These are phyloP conservation scores for Fabriciana adippe DNA, from an alignment of 2,888 invertebrate species.

Conservation along the genomic window DNA sequence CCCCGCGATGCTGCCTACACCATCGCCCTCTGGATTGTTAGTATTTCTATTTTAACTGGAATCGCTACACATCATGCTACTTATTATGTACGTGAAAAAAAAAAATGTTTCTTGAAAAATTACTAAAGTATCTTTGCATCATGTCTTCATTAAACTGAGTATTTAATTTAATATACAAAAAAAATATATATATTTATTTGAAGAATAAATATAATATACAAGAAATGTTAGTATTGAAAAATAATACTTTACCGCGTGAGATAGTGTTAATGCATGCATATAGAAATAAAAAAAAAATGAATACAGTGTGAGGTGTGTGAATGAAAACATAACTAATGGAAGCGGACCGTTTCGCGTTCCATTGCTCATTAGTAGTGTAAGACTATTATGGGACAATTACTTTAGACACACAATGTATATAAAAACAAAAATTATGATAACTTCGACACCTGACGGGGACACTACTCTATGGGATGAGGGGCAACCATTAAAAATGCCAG, in stretches of 20 bases:
- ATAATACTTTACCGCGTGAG: conserved; percentile 35
- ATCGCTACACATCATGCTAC: background rate
- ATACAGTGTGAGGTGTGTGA: too few species aligned
- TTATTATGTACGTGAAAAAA: too few species aligned
- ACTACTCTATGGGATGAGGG: conserved; percentile 54
- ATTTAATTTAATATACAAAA: too few species aligned
- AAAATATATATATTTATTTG: too few species aligned
- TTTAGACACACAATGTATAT: conserved; percentile 45
- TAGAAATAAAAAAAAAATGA: conserved; percentile 32
- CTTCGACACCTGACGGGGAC: conserved; percentile 38
- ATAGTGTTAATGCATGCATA: conserved; percentile 34
- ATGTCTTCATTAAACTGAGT: too few species aligned
- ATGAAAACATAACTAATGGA: conserved; percentile 37
- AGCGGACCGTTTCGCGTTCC: conserved; percentile 45
- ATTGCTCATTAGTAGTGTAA: conserved; percentile 55
- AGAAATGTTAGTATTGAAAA: conserved; percentile 2
- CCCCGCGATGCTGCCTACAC: conserved; percentile 62
- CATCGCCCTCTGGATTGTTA: conserved; percentile 64
- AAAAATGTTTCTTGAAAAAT: too few species aligned
- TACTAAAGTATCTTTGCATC: too few species aligned
- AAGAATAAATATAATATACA: background rate
- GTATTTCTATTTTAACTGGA: background rate
- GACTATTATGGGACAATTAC: conserved; percentile 57
- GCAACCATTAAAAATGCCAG: conserved; percentile 79
- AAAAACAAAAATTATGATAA: conserved; percentile 80